A percentile compares a stretch with the other conserved stretches of the same genome.
These are phyloP conservation scores for Cyphomyrus plagiostoma DNA, from an alignment of 2,113 vertebrate genomes.

Conservation along the genomic window DNA sequence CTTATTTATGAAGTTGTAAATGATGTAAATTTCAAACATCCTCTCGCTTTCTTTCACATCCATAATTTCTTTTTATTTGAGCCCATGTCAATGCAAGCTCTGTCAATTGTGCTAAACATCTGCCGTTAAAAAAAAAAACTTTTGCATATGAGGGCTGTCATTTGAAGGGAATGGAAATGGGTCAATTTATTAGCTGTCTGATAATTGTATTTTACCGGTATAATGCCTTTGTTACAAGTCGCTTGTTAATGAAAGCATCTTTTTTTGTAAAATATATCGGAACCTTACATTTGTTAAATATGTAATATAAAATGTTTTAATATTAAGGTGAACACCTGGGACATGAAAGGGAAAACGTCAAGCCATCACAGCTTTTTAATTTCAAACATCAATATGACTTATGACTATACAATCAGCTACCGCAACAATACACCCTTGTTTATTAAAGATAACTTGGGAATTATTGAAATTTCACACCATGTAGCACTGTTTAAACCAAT, in stretches of 20 bases:
- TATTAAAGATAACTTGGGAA: neutral
- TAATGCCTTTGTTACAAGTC: neutral
- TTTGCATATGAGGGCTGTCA: neutral
- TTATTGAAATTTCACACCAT: neutral
- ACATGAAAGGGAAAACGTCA: neutral
- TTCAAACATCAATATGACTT: neutral
- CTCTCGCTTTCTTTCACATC: neutral
- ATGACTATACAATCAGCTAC: neutral
- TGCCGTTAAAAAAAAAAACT: neutral
- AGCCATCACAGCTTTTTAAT: neutral
- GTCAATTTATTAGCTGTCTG: neutral
- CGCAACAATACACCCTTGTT: neutral
- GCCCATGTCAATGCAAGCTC: neutral
- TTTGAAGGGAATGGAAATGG: neutral
- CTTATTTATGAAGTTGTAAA: slow-evolving; percentile 20
- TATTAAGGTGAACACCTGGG: neutral
- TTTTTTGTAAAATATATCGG: neutral
- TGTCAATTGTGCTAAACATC: slow-evolving; percentile 6
- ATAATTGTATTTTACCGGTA: neutral
- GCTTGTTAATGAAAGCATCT: neutral
- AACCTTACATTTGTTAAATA: slow-evolving; percentile 5
- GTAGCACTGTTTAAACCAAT: slow-evolving; percentile 8
- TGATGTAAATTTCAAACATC: slow-evolving; percentile 9
- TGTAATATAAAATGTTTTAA: neutral
- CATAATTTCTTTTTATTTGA: neutral